These are phyloP conservation scores for Steatocranus sp. DNA, from an alignment of 2,797 vertebrate species.

Conservation along the genomic window DNA sequence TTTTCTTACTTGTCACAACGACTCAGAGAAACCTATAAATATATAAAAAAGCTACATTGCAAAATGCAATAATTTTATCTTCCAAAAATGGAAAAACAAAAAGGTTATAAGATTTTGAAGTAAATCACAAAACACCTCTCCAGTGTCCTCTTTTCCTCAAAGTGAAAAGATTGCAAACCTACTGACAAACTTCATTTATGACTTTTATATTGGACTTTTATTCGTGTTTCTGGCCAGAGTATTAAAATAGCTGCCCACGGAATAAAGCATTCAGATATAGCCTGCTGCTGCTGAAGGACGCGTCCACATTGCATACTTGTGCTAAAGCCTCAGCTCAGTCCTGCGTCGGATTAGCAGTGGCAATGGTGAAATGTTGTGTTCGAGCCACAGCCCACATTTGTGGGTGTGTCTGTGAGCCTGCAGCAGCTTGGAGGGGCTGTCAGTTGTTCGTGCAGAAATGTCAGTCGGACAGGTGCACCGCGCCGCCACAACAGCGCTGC, in stretches of 20 bases:
- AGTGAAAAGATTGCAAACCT: not conserved
- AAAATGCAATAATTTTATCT: not conserved
- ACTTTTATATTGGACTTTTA: accelerated
- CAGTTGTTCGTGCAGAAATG: not conserved
- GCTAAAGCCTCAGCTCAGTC: not conserved
- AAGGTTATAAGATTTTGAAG: not conserved
- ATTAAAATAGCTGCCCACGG: not conserved
- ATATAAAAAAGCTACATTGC: not conserved
- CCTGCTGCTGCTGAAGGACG: not conserved
- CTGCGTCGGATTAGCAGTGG: not conserved
- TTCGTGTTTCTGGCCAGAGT: accelerated
- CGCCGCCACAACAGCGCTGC: not conserved
- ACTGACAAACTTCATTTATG: not conserved
- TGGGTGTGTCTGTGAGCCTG: not conserved
- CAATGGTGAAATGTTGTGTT: not conserved
- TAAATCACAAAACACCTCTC: not conserved
- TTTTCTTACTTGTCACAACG: not conserved
- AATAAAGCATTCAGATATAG: not conserved
- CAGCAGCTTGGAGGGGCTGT: not conserved
- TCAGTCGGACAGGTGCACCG: constrained; percentile 7
- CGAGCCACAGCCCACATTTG: not conserved
- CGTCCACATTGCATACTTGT: not conserved
- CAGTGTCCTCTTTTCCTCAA: not conserved
- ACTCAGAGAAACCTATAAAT: not conserved
- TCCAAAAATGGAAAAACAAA: not conserved